phyloP scores from a whole-genome alignment of 2,113 vertebrate genomes.

The Anolis carolinensis region DNA sequence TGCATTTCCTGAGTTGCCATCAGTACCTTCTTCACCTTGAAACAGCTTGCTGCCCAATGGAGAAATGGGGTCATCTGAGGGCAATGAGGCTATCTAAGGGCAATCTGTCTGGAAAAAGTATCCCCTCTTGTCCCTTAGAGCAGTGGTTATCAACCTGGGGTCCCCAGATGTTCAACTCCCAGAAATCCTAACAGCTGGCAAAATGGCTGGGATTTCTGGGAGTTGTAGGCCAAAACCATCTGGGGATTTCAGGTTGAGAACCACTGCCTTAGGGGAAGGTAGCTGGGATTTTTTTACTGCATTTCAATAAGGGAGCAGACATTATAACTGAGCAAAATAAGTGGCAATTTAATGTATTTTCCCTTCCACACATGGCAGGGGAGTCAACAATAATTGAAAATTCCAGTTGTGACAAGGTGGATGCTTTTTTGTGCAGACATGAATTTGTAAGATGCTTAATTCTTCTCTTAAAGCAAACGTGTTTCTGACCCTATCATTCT shows the following conservation, averaged over 20 bases:
- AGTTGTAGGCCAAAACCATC: too few relatives aligned
- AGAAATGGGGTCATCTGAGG: too few relatives aligned
- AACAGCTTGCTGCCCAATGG: too few relatives aligned
- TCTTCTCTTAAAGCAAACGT: neutral
- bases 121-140: neutral
- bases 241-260: too few relatives aligned
- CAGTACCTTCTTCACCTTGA: too few relatives aligned
- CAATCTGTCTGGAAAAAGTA: neutral
- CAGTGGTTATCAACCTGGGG: too few relatives aligned
- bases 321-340: neutral
- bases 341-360: neutral
- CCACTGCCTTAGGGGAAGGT: neutral
- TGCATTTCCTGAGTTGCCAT: too few relatives aligned
- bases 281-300: neutral
- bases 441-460: neutral
- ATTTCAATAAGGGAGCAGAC: neutral
- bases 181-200: too few relatives aligned
- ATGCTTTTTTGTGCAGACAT: neutral
- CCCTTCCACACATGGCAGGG: neutral
- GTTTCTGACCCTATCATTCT: neutral
- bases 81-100: too few relatives aligned
- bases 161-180: too few relatives aligned
- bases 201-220: too few relatives aligned
- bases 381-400: neutral
- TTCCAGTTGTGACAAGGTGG: neutral